phyloP scores from a whole-genome alignment of 2,797 vertebrate genomes.

The Molossus molossus region DNA sequence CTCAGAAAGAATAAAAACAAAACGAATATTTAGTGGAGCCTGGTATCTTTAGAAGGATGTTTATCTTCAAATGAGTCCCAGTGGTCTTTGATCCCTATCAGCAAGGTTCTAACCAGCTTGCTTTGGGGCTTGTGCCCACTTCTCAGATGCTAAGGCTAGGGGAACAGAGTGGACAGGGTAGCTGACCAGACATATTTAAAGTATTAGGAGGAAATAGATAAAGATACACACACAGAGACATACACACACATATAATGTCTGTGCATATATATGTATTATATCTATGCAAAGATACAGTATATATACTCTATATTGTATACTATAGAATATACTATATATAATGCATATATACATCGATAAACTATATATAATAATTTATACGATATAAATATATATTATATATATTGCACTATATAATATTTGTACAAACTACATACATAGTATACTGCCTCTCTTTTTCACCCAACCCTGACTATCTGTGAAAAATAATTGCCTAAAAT shows the following conservation, averaged over 20 bases:
- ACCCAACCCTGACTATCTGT: background rate
- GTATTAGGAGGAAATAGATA: background rate
- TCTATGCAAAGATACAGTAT: background rate
- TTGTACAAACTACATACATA: background rate
- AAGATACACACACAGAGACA: background rate
- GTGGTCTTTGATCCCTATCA: background rate
- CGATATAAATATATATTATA: background rate
- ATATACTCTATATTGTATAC: background rate
- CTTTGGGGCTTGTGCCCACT: background rate
- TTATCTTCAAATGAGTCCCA: background rate
- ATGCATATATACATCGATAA: background rate
- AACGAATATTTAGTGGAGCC: background rate
- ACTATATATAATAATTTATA: background rate
- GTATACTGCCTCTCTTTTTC: background rate
- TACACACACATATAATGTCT: background rate
- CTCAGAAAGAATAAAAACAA: background rate
- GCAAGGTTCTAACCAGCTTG: background rate
- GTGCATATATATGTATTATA: background rate
- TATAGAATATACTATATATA: background rate
- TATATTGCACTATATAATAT: background rate
- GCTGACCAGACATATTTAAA: background rate
- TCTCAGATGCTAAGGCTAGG: fast-evolving
- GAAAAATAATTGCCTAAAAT: conserved; percentile 33
- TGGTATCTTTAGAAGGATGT: background rate
- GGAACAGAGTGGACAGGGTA: fast-evolving